Evolutionary conservation across 2,888 invertebrate genomes (phyloP), one percentile per base, ranked within the genome.

Genomic region (Itoplectis maculator): DNA sequence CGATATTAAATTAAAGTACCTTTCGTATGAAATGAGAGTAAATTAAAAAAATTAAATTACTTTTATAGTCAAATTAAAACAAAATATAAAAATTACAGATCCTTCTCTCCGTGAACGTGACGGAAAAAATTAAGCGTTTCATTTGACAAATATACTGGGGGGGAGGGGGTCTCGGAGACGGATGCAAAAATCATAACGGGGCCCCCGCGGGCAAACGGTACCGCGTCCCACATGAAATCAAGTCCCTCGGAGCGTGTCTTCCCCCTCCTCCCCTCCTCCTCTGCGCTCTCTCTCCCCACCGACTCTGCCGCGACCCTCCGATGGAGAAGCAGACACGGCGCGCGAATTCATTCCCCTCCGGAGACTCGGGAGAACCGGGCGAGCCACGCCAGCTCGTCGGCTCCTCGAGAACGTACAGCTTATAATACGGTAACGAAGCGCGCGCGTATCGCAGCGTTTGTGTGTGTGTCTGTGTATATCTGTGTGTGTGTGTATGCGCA

Each of bases 181-280:
- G 84, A 78, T 79, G 82, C 82, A 87, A 87, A 88, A 89, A 82
- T 86, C 82, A 82, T 88, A 88, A 89, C 88, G 87, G 86, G 72
- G n/a, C n/a, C 73, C 77, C 40, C 72, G 37, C 77, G 79, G 82
- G 69, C 73, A 65, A 87, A 89, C 89, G 87, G 88, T 88, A 88
- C 86, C 84, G 86, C 84, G 88, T 88, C 87, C 89, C 87, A 88
- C 87, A 88, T 88, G 87, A 85, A 86, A 88, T 86, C 87, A 81
- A 86, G 84, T 86, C 88, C 84, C 81, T 75, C 84, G 56, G 69
- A 84, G 66, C 82, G 83, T 66, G 73, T 79, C 83, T 81, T 75
- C 78, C 76, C 35, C 15, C 13, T 18, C 37, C 42, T 18, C 13
- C 51, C 29, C 59, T 66, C 51, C n/a, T n/a, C n/a, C n/a, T n/a